A percentile compares a stretch with the other conserved stretches of the same genome.
Evolutionary conservation across 1,140 invertebrate genomes (phyloP).

Genomic region (Ceratosolen solmsi): DNA sequence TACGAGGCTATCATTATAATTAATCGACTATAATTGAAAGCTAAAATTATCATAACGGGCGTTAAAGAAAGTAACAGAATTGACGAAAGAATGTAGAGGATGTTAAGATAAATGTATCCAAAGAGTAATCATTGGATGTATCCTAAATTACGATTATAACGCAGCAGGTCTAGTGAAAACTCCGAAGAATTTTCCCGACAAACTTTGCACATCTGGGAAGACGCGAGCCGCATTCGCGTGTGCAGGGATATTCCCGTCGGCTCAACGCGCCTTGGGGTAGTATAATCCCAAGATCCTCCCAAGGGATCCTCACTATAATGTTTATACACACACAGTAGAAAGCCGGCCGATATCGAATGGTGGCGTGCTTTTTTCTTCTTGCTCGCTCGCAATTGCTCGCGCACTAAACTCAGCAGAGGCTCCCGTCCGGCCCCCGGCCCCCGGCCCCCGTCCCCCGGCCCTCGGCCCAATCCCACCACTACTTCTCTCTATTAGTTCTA

Average conservation of each 20-base stretch:
- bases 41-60: background rate
- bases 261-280: background rate
- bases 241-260: background rate
- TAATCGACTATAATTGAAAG: background rate
- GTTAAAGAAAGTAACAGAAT: background rate
- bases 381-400: background rate
- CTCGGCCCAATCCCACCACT: no score
- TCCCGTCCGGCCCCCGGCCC: background rate
- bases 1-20: background rate
- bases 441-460: no score
- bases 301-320: constrained; percentile 4
- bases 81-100: background rate
- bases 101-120: background rate
- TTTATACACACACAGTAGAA: background rate
- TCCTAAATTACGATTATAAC: background rate
- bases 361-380: background rate
- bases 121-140: background rate
- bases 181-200: background rate
- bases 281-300: background rate
- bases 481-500: background rate
- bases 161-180: background rate
- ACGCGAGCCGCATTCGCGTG: background rate
- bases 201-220: constrained; percentile 1
- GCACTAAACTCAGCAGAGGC: background rate
- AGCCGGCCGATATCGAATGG: background rate